A percentile compares a stretch with the other conserved stretches of the same genome.
phyloP scores from a whole-genome alignment of 2,113 vertebrate species.

The Thamnophis sirtalis region DNA sequence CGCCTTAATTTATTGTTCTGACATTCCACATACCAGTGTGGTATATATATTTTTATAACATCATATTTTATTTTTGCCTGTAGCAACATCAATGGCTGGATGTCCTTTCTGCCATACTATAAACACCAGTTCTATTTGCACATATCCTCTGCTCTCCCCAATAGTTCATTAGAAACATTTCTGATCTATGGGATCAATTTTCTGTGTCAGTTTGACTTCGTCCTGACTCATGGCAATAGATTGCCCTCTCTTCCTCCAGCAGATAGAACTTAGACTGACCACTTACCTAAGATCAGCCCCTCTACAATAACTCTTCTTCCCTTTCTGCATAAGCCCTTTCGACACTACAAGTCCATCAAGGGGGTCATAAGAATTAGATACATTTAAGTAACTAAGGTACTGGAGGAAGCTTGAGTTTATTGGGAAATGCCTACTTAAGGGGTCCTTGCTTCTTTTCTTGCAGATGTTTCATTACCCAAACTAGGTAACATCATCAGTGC shows the following conservation, averaged over 20 bases:
- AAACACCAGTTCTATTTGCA: background rate
- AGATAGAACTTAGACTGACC: background rate
- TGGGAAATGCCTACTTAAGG: background rate
- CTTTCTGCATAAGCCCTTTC: background rate
- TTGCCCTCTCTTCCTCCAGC: background rate
- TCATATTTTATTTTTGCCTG: background rate
- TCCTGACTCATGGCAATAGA: background rate
- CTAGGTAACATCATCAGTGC: too few species aligned
- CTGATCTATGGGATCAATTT: background rate
- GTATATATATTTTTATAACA: background rate
- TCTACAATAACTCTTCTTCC: background rate
- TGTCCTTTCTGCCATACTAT: background rate
- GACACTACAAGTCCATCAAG: background rate
- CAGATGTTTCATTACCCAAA: too few species aligned
- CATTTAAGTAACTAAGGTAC: background rate
- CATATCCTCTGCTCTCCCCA: background rate
- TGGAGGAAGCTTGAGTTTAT: too few species aligned
- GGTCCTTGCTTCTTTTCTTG: too few species aligned
- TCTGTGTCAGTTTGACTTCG: background rate
- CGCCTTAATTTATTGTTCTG: background rate
- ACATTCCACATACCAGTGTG: background rate
- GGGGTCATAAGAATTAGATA: background rate
- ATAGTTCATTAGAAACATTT: background rate
- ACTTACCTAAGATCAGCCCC: background rate
- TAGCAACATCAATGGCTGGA: background rate